Base-by-base conservation (phyloP, 2,797 vertebrate genomes). In the Bradypodion ventrale region DNA sequence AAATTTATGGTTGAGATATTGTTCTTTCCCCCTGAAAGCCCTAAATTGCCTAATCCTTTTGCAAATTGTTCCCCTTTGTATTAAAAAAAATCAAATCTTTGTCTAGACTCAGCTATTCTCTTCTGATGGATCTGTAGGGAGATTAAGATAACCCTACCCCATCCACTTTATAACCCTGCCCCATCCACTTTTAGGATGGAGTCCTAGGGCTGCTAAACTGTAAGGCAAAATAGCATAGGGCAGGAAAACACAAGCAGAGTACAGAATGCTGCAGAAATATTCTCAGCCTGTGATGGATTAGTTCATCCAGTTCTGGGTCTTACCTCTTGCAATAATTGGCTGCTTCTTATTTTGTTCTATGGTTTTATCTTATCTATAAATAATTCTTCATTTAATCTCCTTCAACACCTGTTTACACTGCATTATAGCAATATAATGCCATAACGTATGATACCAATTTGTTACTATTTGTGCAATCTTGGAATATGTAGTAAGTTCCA, bases 1-100 rank as follows among this genome's bases (percentile, higher is more conserved):
- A 96, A 96, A 96, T 96, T 96, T 94, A 95, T 96, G 93, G 93
- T 95, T 88, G 90, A 94, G 94, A 96, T 95, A 42, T 9, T 69
- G 35, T 35, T 94, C 92, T 85, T 46, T 19, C 1, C 60, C 70
- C 35, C 74, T 85, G 84, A 85, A 94, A 95, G 94, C 92, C 94
- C 93, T 94, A 93, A 96, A 93, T 94, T 92, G 92, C 94, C 94
- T 95, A 94, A 91, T 89, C 91, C 87, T 92, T 91, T 94, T 49
- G 92, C 93, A 93, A 94, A 92, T 89, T 65, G 81, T 94, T 94
- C 95, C 52, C 84, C 84, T 88, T 95, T 94, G 93, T 91, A 96
- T 94, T 96, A 92, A 95, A 95, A 95, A 74, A 85, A 85, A 95
- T 95, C 94, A 96, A 96, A 95, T 90, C 92, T 95, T 94, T 92